Percentiles rank a stretch among this genome's conserved stretches.
Evolutionary conservation across 2,888 invertebrate genomes (phyloP).

Genomic region (Pachydiplax longipennis): DNA sequence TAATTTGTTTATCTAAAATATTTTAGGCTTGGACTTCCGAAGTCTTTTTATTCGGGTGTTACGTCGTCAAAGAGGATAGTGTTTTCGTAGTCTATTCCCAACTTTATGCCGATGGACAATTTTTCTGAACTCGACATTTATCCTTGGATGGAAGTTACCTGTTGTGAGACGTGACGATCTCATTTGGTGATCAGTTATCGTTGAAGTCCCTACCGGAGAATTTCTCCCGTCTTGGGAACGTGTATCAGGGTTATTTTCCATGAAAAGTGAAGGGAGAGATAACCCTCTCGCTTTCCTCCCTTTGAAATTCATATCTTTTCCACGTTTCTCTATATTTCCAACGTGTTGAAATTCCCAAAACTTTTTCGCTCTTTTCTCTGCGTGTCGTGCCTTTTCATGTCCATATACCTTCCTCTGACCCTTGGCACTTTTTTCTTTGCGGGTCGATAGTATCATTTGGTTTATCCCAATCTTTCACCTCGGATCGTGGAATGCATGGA

Average conservation of each 20-base stretch:
- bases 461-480: background rate
- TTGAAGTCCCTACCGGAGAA: background rate
- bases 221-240: background rate
- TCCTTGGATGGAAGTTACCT: background rate
- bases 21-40: background rate
- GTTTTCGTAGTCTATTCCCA: background rate
- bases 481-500: background rate
- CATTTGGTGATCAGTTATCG: background rate
- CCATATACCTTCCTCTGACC: background rate
- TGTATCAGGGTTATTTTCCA: background rate
- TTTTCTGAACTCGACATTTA: too few species aligned
- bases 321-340: too few species aligned
- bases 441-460: background rate
- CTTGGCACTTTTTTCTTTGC: background rate
- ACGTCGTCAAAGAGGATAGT: background rate
- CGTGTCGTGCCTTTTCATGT: too few species aligned
- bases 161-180: background rate
- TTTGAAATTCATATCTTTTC: background rate
- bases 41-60: background rate
- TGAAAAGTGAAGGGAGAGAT: background rate
- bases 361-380: too few species aligned
- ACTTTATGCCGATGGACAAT: background rate
- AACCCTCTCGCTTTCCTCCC: background rate
- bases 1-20: background rate
- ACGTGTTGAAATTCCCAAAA: too few species aligned